Base-by-base conservation (phyloP, 2,113 vertebrate genomes). In the Salvelinus fontinalis region DNA sequence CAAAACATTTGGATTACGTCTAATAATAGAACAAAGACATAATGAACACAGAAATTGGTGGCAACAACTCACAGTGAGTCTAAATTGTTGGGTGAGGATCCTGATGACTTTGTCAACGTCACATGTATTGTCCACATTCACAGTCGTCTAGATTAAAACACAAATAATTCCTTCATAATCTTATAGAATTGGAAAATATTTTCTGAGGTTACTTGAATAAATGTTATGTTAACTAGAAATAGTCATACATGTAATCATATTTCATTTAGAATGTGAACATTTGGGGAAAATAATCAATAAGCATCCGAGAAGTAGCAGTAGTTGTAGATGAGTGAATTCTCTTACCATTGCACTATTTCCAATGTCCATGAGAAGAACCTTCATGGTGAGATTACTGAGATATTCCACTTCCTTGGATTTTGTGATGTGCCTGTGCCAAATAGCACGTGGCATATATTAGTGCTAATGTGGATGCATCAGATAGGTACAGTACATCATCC, bases 361-460 rank as follows among this genome's bases (percentile, higher is more conserved):
- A 3, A 79, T 66, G 67, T 89, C 86, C 87, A 93, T 77, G 80
- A 92, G 75, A 24, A 86, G 26, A 3, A 94, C 83, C 70, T 87
- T 90, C 78, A 93, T 84, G 5, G 85, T 79, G 1, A 93, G 60
- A 74, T 73, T 90, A 79, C 86, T 87, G 27, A 76, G 68, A 13
- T 77, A 83, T 12, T 93, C 91, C 22, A 88, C 89, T 79, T 86
- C 85, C 81, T 94, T 94, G 54, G 85, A 80, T 22, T 92, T 86
- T 74, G 5, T 83, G 69, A 92, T 92, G 44, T 93, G 91, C 92
- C 92, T 95, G 85, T 22, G 65, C 4, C 22, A 66, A 44, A 44
- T 44, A 11, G 39, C 39, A 57, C 48, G n/a, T 73, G 73, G 67
- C 22, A 5, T 14, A 29, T 27, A 67, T 31, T 22, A 27, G 11